These are phyloP conservation scores for Metridium senile DNA, from an alignment of 92 coral and sea anemone genomes.

Conservation along the genomic window DNA sequence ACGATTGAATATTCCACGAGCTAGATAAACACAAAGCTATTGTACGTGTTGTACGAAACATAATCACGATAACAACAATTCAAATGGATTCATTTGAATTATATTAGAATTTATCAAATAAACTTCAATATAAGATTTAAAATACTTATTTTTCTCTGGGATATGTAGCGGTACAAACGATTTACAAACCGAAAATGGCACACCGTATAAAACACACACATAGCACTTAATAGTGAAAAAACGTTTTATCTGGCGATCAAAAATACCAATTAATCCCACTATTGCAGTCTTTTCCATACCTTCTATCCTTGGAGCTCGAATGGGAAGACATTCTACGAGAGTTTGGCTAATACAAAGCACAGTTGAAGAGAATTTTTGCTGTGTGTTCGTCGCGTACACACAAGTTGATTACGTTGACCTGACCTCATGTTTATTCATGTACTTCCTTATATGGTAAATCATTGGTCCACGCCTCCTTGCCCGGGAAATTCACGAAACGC, in stretches of 20 bases:
- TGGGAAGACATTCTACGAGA: conserved; percentile 4
- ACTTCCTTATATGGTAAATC: background rate
- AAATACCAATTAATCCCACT: background rate
- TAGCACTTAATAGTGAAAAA: background rate
- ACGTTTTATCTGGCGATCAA: background rate
- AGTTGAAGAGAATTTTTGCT: background rate
- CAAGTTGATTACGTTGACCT: conserved; percentile 2
- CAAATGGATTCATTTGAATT: too few species aligned
- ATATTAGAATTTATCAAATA: too few species aligned
- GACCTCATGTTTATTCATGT: conserved; percentile 10
- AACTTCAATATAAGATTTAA: too few species aligned
- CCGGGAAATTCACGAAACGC: conserved; percentile 6
- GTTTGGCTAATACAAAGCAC: background rate
- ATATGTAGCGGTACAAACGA: too few species aligned
- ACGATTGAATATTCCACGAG: too few species aligned
- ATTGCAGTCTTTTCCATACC: conserved; percentile 2
- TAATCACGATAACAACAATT: too few species aligned
- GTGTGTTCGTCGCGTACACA: background rate
- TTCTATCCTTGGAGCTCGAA: background rate
- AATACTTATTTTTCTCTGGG: too few species aligned
- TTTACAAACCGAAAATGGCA: too few species aligned
- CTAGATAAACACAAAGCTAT: too few species aligned
- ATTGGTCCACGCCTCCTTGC: background rate
- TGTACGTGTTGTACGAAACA: too few species aligned
- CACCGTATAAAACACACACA: too few species aligned